Percentiles rank a stretch among this genome's conserved stretches.
Conservation (phyloP, 2,888 invertebrate species). For the Clivina fossor region DNA sequence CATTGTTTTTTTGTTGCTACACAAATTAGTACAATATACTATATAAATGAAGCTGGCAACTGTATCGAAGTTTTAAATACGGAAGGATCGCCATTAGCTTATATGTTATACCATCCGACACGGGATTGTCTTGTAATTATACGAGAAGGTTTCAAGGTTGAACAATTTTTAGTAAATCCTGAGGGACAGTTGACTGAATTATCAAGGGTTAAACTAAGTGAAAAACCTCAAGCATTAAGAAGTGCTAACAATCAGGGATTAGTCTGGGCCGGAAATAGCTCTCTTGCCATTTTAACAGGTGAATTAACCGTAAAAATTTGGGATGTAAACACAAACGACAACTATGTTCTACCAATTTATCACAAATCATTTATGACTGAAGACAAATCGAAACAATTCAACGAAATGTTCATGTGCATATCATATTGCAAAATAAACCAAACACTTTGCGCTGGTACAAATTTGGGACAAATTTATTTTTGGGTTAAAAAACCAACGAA, state of each 20-base stretch:
- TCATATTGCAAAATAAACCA: conserved; percentile 71
- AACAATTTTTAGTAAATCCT: conserved; percentile 70
- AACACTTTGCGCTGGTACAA: conserved; percentile 87
- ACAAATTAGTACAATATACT: conserved; percentile 68
- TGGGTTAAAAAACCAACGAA: conserved; percentile 64
- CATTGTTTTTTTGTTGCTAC: conserved; percentile 78
- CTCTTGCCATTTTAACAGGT: conserved; percentile 75
- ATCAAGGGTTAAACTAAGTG: conserved; percentile 79
- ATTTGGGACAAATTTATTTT: conserved; percentile 83
- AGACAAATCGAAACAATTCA: conserved; percentile 44
- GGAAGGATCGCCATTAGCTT: conserved; percentile 65
- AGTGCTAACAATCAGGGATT: conserved; percentile 59
- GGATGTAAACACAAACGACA: conserved; percentile 93
- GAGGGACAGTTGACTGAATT: conserved; percentile 72
- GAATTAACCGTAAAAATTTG: conserved; percentile 85
- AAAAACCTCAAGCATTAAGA: conserved; percentile 62
- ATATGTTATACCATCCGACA: conserved; percentile 71
- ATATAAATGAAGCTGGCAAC: conserved; percentile 78
- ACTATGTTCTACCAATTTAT: conserved; percentile 75
- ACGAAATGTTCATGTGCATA: conserved; percentile 70
- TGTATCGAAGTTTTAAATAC: conserved; percentile 82
- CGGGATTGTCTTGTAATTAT: conserved; percentile 74
- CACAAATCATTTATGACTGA: conserved; percentile 48
- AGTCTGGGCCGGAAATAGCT: conserved; percentile 71
- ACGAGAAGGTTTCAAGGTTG: conserved; percentile 75